Percentiles rank a stretch among this genome's conserved stretches.
phyloP scores from a whole-genome alignment of 53 echinoderm and acorn worm species.

The Patiria pectinifera region DNA sequence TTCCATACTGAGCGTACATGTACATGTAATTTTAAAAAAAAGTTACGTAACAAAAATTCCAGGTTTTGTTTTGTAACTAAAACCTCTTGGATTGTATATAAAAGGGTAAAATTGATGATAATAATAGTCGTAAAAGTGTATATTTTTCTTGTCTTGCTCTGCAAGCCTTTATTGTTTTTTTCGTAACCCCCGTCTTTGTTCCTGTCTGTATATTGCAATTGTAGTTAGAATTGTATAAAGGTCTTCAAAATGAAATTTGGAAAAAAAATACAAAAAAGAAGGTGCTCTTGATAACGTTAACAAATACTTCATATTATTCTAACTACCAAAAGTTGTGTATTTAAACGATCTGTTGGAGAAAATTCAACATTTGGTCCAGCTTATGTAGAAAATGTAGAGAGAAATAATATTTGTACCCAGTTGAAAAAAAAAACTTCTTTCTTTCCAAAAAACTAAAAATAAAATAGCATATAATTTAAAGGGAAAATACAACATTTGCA shows the following conservation, averaged over 20 bases:
- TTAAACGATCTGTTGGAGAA: background rate
- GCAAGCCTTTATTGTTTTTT: background rate
- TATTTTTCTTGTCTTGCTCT: slow-evolving; percentile 37
- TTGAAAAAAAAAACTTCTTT: no score
- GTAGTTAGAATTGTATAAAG: background rate
- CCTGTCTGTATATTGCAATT: slow-evolving; percentile 14
- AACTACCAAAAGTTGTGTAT: background rate
- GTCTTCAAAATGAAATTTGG: background rate
- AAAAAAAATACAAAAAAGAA: background rate
- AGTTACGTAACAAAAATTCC: background rate
- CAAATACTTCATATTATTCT: background rate
- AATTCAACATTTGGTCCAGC: background rate
- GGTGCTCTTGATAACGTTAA: background rate
- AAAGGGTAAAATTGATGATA: slow-evolving; percentile 3
- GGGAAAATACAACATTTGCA: no score
- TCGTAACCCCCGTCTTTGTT: background rate
- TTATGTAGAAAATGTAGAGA: no score
- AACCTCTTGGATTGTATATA: slow-evolving; percentile 21
- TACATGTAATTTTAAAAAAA: background rate
- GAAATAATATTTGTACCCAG: no score
- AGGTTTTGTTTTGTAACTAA: background rate
- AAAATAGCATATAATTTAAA: no score
- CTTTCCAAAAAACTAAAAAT: no score
- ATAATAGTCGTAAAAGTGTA: slow-evolving; percentile 10
- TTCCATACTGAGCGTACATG: background rate